These are phyloP conservation scores for Eulemur mongoz DNA, from an alignment of 2,797 vertebrate genomes.

Conservation along the genomic window DNA sequence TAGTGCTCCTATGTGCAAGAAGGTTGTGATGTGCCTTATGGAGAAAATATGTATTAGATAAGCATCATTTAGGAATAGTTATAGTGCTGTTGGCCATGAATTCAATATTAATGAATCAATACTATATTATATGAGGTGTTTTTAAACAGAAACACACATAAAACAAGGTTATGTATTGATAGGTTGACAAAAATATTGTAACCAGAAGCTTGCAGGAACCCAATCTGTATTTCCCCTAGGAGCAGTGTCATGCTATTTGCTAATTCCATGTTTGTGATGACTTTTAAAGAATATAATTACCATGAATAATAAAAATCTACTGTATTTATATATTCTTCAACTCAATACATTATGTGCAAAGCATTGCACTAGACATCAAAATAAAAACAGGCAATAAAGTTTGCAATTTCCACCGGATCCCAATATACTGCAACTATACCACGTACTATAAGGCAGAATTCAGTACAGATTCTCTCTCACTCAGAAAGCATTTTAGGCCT, in stretches of 20 bases:
- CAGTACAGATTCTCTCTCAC: not conserved
- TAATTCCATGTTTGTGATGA: not conserved
- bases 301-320: not conserved
- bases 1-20: not conserved
- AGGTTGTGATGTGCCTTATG: not conserved
- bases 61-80: not conserved
- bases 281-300: not conserved
- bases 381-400: not conserved
- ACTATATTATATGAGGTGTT: not conserved
- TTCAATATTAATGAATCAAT: not conserved
- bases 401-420: not conserved
- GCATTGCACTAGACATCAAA: not conserved
- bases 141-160: not conserved
- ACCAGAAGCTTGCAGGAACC: not conserved
- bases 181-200: not conserved
- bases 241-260: not conserved
- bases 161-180: not conserved
- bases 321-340: not conserved
- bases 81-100: not conserved
- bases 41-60: not conserved
- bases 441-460: not conserved
- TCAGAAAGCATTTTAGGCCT: not conserved
- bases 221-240: not conserved
- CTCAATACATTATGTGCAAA: not conserved
- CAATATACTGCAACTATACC: not conserved